Base-by-base conservation (phyloP, 2,888 invertebrate genomes). In the Plagodis dolabraria region DNA sequence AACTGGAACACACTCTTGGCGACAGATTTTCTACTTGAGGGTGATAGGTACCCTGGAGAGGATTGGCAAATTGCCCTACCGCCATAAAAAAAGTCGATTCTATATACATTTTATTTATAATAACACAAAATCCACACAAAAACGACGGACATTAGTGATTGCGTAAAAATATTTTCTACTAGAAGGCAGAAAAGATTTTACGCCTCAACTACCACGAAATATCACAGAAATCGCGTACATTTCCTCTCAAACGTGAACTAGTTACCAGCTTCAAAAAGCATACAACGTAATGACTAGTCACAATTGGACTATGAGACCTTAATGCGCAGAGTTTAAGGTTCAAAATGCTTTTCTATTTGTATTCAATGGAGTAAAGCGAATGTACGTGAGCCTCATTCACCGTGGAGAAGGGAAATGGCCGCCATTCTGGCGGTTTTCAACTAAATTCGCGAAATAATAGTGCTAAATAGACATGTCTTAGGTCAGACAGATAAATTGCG, bases 351-450 rank as follows among this genome's bases (percentile, higher is more conserved):
- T 47, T 49, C 38, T 34, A 9, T 48, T 56, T 33, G 47, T 47
- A 57, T 55, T 60, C 52, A 68, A 69, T 59, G 59, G 62, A 58
- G 53, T 55, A 58, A 59, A 62, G 48, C 42, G 53, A 60, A 64
- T 57, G 64, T 67, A 74, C 73, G 77, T 74, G 76, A 66, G 73
- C 47, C 51, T 64, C 65, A 65, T 73, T 71, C 66, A 67, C 60
- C 48, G 52, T 48, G 58, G 51, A 60, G 64, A 51, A 66, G 63
- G 75, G 70, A 76, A 79, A 79, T 77, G 70, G 77, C 68, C 57
- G 69, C 76, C 68, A 76, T 79, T 77, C 61, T 66, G 64, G 65
- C 53, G 71, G 74, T 73, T 76, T 72, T 72, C 72, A 64, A 65
- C 65, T 64, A 71, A 71, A 66, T 61, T 68, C 66, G 70, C 70